Evolutionary conservation across 1,140 invertebrate genomes (phyloP), one percentile per base, ranked within the genome.

Genomic region (Drosophila murphyi): DNA sequence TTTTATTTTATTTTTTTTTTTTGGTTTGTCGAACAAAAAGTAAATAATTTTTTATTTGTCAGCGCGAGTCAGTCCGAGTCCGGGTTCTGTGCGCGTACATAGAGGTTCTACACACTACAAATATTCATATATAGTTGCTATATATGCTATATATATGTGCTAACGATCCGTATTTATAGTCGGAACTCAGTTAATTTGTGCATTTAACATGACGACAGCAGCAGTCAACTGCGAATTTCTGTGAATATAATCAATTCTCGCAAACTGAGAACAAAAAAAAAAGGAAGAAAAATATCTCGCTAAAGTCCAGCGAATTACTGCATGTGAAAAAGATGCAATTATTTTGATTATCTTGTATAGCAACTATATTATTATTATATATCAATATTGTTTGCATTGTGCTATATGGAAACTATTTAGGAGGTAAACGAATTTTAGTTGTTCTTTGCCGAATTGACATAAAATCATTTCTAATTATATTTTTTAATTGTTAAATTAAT

Each of bases 21-120:
- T 43, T 69, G 62, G 55, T 80, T 86, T 63, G 72, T 77, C 62
- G 69, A 75, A 69, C 82, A 86, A 78, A 88, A 78, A 87, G 79
- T 88, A 87, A 87, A 87, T 87, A 88, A 88, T 88, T 79, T 80
- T 59, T 70, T 63, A 85, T 86, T 86, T 87, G 82, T 68, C 75
- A 80, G 71, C 60, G 51, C 51, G 51, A 61, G 48, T 74, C 72
- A 74, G 72, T 70, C 5, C 43, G 72, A 70, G 65, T 74, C 65
- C 72, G 72, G 72, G 72, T 74, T 74, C 72, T 70, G 72, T 74
- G 65, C 57, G 72, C 50, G 60, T 64, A 63, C 43, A 77, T 68
- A 68, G 48, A 62, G 54, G 37, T 57, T 76, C 52, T 20, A 64
- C 31, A 51, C 29, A 12, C 29, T 34, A 47, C 20, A 60, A 47